Base-by-base conservation (phyloP, 35 echinoderm and acorn worm species). In the Ophioderma brevispina region DNA sequence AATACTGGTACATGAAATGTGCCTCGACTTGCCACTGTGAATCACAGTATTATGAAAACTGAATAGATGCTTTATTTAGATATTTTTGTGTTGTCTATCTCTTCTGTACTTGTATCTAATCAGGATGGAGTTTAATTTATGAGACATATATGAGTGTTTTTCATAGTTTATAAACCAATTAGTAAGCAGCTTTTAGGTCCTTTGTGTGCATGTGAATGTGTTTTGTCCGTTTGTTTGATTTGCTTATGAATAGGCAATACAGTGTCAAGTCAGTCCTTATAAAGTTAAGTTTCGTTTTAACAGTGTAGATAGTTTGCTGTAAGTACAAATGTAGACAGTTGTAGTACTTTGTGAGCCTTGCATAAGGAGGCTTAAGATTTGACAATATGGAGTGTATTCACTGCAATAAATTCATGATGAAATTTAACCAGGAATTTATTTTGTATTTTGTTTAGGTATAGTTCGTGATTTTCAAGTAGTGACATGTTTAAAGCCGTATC, bases 331-430 rank as follows among this genome's bases (percentile, higher is more conserved):
- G 59, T 70, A 70, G 15, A 30, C n/a, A 70, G 6, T 15, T 70
- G 28, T 70, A 70, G 59, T 30, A 15, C n/a, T 70, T 30, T 70
- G 23, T 70, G n/a, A 70, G 59, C 10, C 59, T 46, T 70, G 59
- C 59, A 30, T n/a, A n/a, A n/a, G n/a, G n/a, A n/a, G n/a, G n/a
- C n/a, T n/a, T n/a, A n/a, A 70, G 6, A 70, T 70, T 70, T 70
- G 59, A 70, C 59, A 70, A 25, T 25, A 70, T 70, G 59, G n/a
- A 70, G 59, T 70, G 59, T 70, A 70, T 70, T 70, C 59, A 70
- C 59, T 70, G 59, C 59, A 70, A 70, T 70, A 70, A 70, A 70
- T 70, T 70, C 59, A 70, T 70, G 59, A 70, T 70, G 59, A 70
- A 70, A 70, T 70, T 70, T 8, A 70, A 25, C 5, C 15, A 70